Conservation (phyloP, 2,797 vertebrate species). For the Picus viridis region DNA sequence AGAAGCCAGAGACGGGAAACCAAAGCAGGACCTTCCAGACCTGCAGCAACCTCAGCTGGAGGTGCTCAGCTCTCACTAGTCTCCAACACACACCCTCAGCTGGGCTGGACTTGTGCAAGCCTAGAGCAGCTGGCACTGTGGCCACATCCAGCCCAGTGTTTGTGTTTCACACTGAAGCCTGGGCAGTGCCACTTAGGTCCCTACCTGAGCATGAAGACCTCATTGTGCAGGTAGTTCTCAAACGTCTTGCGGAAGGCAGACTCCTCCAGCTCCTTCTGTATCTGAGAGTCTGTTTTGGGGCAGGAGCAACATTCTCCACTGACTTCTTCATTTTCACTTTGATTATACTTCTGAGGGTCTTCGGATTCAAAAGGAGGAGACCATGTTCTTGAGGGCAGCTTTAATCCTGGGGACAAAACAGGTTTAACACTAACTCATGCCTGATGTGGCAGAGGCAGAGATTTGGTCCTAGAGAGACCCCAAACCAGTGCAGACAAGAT, state of each 20-base stretch:
- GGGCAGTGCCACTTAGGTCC: background rate
- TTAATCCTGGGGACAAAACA: slow-evolving; percentile 83
- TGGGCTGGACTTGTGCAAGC: background rate
- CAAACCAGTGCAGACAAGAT: background rate
- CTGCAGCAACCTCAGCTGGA: background rate
- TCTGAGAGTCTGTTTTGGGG: slow-evolving; percentile 93
- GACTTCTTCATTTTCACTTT: slow-evolving; percentile 82
- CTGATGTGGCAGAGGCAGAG: background rate
- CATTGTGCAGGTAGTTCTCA: slow-evolving; percentile 96
- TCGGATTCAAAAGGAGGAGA: slow-evolving; percentile 80
- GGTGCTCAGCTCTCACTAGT: background rate
- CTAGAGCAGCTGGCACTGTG: background rate
- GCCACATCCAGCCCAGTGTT: background rate
- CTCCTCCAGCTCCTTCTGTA: slow-evolving; percentile 93
- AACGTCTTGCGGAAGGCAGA: slow-evolving; percentile 93
- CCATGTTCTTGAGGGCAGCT: slow-evolving; percentile 86
- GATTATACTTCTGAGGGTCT: slow-evolving; percentile 81
- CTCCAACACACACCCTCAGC: background rate
- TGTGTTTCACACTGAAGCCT: background rate
- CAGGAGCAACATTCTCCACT: slow-evolving; percentile 88
- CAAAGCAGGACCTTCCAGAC: background rate
- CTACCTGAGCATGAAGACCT: slow-evolving; percentile 93
- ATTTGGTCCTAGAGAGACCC: background rate
- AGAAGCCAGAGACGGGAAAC: background rate
- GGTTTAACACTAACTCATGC: background rate